Conservation (phyloP, 2,113 vertebrate genomes). For the Cichladusa arquata region DNA sequence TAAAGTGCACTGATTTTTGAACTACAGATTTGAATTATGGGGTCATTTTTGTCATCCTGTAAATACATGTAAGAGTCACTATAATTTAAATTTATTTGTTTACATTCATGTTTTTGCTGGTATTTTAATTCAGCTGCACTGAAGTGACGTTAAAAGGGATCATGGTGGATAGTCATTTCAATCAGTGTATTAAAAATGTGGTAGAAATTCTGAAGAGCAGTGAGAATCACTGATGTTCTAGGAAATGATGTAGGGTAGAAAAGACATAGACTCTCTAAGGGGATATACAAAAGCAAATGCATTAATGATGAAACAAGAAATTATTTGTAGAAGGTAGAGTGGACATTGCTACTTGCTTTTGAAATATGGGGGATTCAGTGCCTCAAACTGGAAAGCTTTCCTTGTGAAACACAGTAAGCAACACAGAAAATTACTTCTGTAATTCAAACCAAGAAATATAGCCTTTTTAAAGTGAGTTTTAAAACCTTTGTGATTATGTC, state of each 20-base stretch:
- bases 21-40: neutral
- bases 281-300: neutral
- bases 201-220: neutral
- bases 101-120: neutral
- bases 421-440: neutral
- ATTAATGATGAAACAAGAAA: neutral
- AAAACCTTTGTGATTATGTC: neutral
- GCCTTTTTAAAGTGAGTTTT: neutral
- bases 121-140: neutral
- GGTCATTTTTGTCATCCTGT: neutral
- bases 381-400: neutral
- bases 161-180: neutral
- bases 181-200: neutral
- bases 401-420: neutral
- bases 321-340: neutral
- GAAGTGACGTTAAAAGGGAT: neutral
- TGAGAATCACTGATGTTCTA: neutral
- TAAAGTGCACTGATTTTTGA: conserved; percentile 38
- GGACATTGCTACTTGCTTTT: neutral
- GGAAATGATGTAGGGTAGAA: neutral
- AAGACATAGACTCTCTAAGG: neutral
- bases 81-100: neutral
- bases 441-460: neutral
- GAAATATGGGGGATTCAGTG: neutral
- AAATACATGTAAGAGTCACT: neutral